Percentiles rank a stretch among this genome's conserved stretches.
Conservation (phyloP, 2,113 vertebrate genomes). For the Passer montanus region DNA sequence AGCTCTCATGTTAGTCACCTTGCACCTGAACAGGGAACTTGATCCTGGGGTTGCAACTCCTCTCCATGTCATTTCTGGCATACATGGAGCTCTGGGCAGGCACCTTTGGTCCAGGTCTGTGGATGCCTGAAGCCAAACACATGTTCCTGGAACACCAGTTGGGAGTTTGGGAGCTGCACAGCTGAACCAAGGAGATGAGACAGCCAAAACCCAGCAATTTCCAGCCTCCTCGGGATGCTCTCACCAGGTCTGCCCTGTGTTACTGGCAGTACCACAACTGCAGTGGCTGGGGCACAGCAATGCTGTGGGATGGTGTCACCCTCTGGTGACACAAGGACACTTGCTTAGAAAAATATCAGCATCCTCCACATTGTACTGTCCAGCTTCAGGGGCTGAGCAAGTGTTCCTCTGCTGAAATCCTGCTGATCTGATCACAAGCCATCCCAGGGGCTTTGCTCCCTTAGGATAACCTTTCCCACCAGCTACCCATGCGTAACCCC, state of each 20-base stretch:
- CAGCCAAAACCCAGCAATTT: not conserved
- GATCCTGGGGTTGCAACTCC: not conserved
- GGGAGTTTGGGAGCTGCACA: fast-evolving
- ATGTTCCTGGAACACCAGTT: fast-evolving
- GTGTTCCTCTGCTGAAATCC: not conserved
- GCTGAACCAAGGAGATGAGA: not conserved
- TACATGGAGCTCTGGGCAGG: not conserved
- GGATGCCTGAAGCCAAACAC: not conserved
- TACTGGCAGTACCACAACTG: fast-evolving
- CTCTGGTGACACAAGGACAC: not conserved
- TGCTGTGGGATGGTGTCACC: not conserved
- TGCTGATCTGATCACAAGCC: not conserved
- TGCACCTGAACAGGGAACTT: not conserved
- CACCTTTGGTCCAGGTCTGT: not conserved
- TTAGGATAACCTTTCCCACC: not conserved
- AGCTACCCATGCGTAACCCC: fast-evolving
- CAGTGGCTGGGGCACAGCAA: not conserved
- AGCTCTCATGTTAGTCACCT: fast-evolving
- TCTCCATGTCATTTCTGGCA: not conserved
- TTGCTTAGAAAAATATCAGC: not conserved
- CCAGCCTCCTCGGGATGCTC: fast-evolving
- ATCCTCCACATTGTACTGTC: fast-evolving
- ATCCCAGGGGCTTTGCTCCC: not conserved
- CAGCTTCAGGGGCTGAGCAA: not conserved
- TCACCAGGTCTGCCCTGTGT: not conserved